Evolutionary conservation across 1,140 invertebrate genomes (phyloP).

Genomic region (Drosophila pallidifrons): DNA sequence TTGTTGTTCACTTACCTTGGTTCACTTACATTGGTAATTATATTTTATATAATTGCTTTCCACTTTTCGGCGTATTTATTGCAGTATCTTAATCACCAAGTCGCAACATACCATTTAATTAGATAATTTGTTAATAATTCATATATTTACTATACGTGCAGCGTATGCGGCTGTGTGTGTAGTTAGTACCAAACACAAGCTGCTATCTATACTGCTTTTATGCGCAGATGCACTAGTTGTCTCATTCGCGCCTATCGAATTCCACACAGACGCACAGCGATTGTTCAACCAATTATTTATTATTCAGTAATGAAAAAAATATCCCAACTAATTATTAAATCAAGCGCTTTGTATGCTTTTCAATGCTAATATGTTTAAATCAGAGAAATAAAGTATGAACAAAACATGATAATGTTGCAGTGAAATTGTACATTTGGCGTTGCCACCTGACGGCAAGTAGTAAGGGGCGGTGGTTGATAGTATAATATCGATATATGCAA

Average conservation of each 20-base stretch:
- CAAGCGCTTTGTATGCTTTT: background rate
- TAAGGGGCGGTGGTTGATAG: conserved; percentile 1
- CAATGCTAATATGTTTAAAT: background rate
- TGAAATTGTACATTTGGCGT: conserved; percentile 13
- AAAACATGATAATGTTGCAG: background rate
- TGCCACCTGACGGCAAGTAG: conserved; percentile 1
- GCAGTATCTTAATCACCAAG: background rate
- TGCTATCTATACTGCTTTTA: conserved; percentile 50
- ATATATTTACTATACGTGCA: background rate
- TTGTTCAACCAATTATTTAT: background rate
- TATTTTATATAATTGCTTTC: background rate
- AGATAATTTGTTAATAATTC: background rate
- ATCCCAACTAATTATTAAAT: background rate
- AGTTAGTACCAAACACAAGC: background rate
- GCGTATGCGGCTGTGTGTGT: conserved; percentile 17
- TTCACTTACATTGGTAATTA: background rate
- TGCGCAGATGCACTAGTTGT: conserved; percentile 42
- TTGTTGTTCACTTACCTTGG: background rate
- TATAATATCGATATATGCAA: conserved; percentile 11
- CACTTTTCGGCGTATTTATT: background rate
- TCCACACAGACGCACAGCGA: conserved; percentile 13
- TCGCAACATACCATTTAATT: background rate
- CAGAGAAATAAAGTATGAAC: background rate
- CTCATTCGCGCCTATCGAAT: conserved; percentile 31
- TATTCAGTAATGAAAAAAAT: background rate